Conservation (phyloP, 2,113 vertebrate genomes). For the Agapornis roseicollis region DNA sequence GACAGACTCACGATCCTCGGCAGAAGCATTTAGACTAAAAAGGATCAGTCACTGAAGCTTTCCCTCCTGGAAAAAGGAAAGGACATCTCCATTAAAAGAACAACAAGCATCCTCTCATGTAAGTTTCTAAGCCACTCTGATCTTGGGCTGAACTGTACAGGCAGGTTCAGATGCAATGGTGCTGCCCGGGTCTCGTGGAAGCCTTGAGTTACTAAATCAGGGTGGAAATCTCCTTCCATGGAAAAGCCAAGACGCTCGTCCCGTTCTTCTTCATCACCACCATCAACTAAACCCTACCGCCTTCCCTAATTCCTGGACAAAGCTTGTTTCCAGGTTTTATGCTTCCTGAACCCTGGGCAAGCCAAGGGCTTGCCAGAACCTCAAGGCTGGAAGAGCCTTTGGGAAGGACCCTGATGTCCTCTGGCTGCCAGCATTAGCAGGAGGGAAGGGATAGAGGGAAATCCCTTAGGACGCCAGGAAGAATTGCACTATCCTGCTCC, state of each 20-base stretch:
- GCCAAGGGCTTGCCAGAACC: neutral
- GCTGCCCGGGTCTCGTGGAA: neutral
- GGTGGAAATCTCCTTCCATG: neutral
- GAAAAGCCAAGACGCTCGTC: neutral
- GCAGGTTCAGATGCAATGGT: neutral
- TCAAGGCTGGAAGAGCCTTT: neutral
- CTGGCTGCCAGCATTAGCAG: neutral
- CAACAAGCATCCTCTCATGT: neutral
- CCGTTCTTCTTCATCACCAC: neutral
- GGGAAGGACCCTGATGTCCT: neutral
- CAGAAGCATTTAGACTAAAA: neutral
- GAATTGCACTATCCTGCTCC: neutral
- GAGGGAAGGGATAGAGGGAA: neutral
- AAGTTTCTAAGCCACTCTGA: neutral
- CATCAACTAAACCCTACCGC: neutral
- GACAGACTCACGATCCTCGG: neutral
- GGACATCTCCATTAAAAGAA: neutral
- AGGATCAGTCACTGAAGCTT: neutral
- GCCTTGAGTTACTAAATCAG: neutral
- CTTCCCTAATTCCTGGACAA: neutral
- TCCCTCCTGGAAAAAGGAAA: neutral
- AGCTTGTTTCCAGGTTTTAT: neutral
- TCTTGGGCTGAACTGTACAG: neutral
- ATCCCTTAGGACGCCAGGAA: too few species aligned
- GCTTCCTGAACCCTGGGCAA: neutral